Percentiles rank a stretch among this genome's conserved stretches.
phyloP scores from a whole-genome alignment of 2,113 vertebrate species.

The Pelobates fuscus region DNA sequence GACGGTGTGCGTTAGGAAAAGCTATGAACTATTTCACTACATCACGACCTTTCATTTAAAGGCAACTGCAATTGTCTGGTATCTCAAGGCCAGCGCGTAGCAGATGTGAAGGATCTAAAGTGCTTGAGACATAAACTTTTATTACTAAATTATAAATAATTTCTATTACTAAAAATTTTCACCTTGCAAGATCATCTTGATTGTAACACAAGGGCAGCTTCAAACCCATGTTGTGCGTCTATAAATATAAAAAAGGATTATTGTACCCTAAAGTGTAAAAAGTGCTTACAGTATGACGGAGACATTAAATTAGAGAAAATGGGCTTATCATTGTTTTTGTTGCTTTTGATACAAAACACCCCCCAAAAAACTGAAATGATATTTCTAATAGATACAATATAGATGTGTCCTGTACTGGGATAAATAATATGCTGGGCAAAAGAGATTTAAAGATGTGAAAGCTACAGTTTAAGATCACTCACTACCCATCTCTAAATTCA shows the following conservation, averaged over 20 bases:
- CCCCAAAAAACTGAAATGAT: no score
- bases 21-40: constrained; percentile 67
- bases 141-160: constrained; percentile 85
- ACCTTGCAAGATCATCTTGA: constrained; percentile 83
- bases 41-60: constrained; percentile 77
- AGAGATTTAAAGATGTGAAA: no score
- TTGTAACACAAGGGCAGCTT: constrained; percentile 74
- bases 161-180: constrained; percentile 75
- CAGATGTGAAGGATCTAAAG: constrained; percentile 76
- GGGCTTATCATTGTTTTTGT: constrained; percentile 7
- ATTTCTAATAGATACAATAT: no score
- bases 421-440: no score
- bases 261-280: constrained; percentile 33
- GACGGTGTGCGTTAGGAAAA: constrained; percentile 69
- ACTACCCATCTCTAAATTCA: no score
- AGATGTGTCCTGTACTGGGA: no score
- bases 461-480: no score
- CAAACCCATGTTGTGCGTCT: constrained; percentile 58
- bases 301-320: constrained; percentile 39
- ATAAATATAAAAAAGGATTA: constrained; percentile 56
- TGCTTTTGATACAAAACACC: no score
- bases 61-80: constrained; percentile 73
- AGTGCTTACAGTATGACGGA: constrained; percentile 34
- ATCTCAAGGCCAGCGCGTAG: constrained; percentile 72
- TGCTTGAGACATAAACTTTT: constrained; percentile 79